phyloP scores from a whole-genome alignment of 1,140 invertebrate species.

The Penaeus indicus region DNA sequence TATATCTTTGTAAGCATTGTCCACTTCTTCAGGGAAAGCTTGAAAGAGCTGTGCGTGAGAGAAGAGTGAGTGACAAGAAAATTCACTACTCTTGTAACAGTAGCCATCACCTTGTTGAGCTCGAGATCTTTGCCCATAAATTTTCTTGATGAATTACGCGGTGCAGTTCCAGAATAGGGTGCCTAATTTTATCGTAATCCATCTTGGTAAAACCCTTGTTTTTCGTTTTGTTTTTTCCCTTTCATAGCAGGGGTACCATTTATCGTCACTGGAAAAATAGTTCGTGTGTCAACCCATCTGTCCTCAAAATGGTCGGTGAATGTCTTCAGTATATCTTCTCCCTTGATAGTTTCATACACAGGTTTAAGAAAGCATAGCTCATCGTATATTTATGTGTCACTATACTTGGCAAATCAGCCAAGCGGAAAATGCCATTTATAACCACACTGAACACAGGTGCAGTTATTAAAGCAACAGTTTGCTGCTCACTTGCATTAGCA shows the following conservation, averaged over 20 bases:
- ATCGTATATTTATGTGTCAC: conserved; percentile 1
- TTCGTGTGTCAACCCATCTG: neutral
- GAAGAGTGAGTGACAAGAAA: too few species aligned
- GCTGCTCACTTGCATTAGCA: conserved; percentile 19
- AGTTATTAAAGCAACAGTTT: conserved; percentile 3
- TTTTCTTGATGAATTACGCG: conserved; percentile 23
- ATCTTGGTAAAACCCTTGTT: conserved; percentile 36
- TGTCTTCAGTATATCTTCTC: conserved; percentile 18
- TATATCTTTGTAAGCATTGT: conserved; percentile 46
- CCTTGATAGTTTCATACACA: conserved; percentile 15
- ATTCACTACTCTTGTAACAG: neutral
- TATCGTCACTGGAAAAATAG: too few species aligned
- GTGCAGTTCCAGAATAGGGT: conserved; percentile 24
- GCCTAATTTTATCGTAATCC: conserved; percentile 22
- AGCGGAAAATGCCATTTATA: conserved; percentile 6
- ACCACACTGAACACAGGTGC: conserved; percentile 34
- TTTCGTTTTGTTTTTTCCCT: neutral
- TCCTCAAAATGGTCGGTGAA: conserved; percentile 20
- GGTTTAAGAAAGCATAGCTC: conserved; percentile 21
- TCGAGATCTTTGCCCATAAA: conserved; percentile 28
- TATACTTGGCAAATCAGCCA: conserved; percentile 17
- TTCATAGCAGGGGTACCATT: neutral
- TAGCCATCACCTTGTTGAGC: conserved; percentile 16
- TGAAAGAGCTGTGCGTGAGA: too few species aligned
- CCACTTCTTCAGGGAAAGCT: neutral